A percentile compares a stretch with the other conserved stretches of the same genome.
These are phyloP conservation scores for Anser brachyrhynchus DNA, from an alignment of 2,113 vertebrate genomes.

Conservation along the genomic window DNA sequence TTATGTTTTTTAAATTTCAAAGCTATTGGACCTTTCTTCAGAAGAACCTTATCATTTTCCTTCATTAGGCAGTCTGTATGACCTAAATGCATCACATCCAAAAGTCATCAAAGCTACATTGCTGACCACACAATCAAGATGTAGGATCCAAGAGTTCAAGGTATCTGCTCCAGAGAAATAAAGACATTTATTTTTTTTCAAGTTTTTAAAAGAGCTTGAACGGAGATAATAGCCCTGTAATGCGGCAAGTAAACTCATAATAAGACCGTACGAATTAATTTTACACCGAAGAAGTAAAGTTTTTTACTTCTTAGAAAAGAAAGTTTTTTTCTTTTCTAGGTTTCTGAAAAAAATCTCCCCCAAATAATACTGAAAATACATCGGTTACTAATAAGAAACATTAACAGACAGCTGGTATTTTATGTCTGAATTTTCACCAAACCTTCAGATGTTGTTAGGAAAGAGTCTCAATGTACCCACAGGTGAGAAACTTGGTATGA, in stretches of 20 bases:
- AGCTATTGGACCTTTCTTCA: not conserved
- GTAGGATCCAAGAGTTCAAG: not conserved
- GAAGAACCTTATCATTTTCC: not conserved
- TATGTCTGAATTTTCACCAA: not conserved
- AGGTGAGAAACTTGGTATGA: not conserved
- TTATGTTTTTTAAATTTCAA: slow-evolving; percentile 5
- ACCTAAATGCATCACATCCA: not conserved
- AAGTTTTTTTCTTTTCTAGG: not conserved
- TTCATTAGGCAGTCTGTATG: not conserved
- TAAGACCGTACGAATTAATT: not conserved
- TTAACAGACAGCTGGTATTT: not conserved
- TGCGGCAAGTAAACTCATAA: not conserved
- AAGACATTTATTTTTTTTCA: not conserved
- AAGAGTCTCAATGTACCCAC: not conserved
- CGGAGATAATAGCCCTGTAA: not conserved
- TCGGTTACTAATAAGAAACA: not conserved
- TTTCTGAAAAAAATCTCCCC: not conserved
- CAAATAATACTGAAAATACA: not conserved
- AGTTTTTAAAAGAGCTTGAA: not conserved
- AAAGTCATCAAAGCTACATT: not conserved
- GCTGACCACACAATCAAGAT: not conserved
- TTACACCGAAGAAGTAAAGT: not conserved
- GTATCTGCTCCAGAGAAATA: not conserved
- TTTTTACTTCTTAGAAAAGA: too few relatives aligned
- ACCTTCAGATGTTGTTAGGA: not conserved